Evolutionary conservation across 2,797 vertebrate genomes (phyloP).

Genomic region (Rhinogobio ventralis): DNA sequence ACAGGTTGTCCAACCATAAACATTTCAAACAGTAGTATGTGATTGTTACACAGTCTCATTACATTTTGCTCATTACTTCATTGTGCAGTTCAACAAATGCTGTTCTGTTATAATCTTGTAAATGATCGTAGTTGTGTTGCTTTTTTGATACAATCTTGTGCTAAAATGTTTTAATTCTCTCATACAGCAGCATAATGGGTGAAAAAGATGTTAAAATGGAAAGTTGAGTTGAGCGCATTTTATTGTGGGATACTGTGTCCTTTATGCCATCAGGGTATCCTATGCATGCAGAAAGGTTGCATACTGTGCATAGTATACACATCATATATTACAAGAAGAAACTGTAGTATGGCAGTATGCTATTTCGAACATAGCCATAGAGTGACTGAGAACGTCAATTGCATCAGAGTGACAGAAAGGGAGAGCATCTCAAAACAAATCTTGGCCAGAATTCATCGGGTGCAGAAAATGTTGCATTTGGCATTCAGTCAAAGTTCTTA

Average conservation of each 20-base stretch:
- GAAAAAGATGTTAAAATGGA: not conserved
- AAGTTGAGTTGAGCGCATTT: not conserved
- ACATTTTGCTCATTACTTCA: not conserved
- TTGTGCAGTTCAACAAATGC: not conserved
- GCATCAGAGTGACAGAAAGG: not conserved
- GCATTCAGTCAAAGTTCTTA: conserved; percentile 43
- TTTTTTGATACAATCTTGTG: not conserved
- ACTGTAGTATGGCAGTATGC: not conserved
- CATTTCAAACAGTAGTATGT: not conserved
- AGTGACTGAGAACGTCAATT: not conserved
- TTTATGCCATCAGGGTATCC: not conserved
- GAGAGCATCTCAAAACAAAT: not conserved
- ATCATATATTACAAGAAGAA: not conserved
- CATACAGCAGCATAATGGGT: not conserved
- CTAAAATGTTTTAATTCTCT: not conserved
- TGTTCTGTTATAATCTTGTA: not conserved
- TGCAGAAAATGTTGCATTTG: conserved; percentile 40
- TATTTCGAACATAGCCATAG: not conserved
- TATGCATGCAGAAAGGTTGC: not conserved
- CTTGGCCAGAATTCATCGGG: conserved; percentile 2
- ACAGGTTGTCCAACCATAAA: not conserved
- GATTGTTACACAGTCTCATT: not conserved
- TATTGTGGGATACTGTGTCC: not conserved
- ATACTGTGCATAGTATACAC: not conserved
- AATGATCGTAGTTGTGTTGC: not conserved